These are phyloP conservation scores for Glaucomys volans DNA, from an alignment of 2,113 vertebrate species.

Conservation along the genomic window DNA sequence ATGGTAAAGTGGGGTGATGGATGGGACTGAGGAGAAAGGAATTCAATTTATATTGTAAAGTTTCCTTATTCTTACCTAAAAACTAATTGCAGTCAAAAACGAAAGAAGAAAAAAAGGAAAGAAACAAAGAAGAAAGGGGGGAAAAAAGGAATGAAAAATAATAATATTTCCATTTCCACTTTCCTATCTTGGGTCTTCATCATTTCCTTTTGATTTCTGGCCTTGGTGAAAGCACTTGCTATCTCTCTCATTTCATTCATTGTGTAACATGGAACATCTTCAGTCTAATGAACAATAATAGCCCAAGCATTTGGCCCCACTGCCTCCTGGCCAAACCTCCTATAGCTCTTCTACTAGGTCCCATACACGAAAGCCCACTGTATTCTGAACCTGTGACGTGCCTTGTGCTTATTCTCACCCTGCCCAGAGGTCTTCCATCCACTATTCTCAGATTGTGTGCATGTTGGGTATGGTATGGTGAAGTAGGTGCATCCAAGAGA, in stretches of 20 bases:
- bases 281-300: neutral
- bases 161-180: neutral
- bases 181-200: neutral
- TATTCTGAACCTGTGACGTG: rapidly evolving
- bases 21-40: neutral
- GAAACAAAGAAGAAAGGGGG: neutral
- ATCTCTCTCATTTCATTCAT: neutral
- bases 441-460: neutral
- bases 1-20: neutral
- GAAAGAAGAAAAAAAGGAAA: no score
- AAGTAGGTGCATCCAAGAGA: no score
- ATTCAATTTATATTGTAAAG: neutral
- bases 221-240: neutral
- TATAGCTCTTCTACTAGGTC: neutral
- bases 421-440: neutral
- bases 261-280: neutral
- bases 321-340: neutral
- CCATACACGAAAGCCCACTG: neutral
- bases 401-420: rapidly evolving
- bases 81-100: neutral
- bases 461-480: neutral
- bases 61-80: neutral
- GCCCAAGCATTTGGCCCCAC: neutral
- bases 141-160: neutral
- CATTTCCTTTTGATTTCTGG: neutral